Percentiles rank a stretch among this genome's conserved stretches.
phyloP scores from a whole-genome alignment of 2,113 vertebrate genomes.

The Siniperca knerii region DNA sequence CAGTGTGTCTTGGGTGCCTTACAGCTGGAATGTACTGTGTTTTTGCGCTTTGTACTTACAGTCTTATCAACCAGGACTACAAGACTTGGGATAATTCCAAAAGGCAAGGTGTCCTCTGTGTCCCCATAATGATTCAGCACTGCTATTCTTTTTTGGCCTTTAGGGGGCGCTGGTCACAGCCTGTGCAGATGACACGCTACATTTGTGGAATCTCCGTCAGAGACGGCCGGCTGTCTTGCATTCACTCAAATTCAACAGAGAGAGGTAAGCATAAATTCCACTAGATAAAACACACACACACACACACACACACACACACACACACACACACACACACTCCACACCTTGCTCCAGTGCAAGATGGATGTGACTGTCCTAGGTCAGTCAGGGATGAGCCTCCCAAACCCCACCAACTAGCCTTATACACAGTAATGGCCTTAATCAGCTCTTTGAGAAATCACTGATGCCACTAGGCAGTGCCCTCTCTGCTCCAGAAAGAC shows the following conservation, averaged over 20 bases:
- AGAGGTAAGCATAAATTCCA: slow-evolving; percentile 86
- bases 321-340: background rate
- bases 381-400: background rate
- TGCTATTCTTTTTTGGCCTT: slow-evolving; percentile 19
- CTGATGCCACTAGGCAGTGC: background rate
- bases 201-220: slow-evolving; percentile 98
- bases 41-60: background rate
- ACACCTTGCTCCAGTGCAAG: background rate
- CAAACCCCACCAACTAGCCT: background rate
- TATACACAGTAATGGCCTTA: background rate
- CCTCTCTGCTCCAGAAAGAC: background rate
- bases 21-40: background rate
- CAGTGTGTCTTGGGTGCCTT: background rate
- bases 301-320: background rate
- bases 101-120: slow-evolving; percentile 33
- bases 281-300: background rate
- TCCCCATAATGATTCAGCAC: background rate
- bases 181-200: slow-evolving; percentile 95
- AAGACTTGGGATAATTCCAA: background rate
- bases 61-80: background rate
- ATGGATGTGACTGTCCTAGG: background rate
- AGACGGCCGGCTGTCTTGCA: slow-evolving; percentile 96
- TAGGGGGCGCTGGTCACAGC: slow-evolving; percentile 97
- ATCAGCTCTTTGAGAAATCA: background rate
- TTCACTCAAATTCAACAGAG: slow-evolving; percentile 98